Percentiles rank a stretch among this genome's conserved stretches.
phyloP scores from a whole-genome alignment of 2,797 vertebrate genomes.

The Muscicapa striata region DNA sequence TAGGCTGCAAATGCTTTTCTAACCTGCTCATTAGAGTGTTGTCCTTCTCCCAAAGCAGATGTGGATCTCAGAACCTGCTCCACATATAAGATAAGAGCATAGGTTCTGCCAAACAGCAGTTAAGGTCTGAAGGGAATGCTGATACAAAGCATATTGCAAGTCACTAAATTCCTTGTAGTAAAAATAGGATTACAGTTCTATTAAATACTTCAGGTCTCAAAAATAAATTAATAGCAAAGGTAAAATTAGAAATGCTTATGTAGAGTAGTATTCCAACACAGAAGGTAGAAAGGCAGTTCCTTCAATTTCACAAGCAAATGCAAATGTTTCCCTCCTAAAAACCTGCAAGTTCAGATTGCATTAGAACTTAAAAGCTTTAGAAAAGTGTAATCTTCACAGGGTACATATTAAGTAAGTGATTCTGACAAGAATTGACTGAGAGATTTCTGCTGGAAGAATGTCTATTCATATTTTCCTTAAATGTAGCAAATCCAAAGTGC shows the following conservation, averaged over 20 bases:
- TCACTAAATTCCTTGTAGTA: neutral
- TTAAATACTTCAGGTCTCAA: neutral
- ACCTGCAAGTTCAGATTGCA: neutral
- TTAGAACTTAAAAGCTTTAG: neutral
- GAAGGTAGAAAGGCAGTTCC: neutral
- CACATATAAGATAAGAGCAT: neutral
- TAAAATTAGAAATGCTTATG: neutral
- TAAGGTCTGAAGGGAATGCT: neutral
- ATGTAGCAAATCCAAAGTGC: neutral
- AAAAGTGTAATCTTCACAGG: neutral
- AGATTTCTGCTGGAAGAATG: neutral
- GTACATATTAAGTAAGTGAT: neutral
- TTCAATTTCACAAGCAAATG: neutral
- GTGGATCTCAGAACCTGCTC: neutral
- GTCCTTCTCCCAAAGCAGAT: neutral
- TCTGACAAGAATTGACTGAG: neutral
- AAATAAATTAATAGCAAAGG: neutral
- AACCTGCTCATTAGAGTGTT: neutral
- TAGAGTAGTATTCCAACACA: neutral
- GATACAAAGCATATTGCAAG: neutral
- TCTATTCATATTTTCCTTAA: neutral
- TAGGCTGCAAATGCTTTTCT: neutral
- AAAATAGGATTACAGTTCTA: neutral
- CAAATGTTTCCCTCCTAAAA: neutral
- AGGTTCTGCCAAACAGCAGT: neutral